phyloP scores from a whole-genome alignment of 2,113 vertebrate genomes.

The Caranx melampygus region DNA sequence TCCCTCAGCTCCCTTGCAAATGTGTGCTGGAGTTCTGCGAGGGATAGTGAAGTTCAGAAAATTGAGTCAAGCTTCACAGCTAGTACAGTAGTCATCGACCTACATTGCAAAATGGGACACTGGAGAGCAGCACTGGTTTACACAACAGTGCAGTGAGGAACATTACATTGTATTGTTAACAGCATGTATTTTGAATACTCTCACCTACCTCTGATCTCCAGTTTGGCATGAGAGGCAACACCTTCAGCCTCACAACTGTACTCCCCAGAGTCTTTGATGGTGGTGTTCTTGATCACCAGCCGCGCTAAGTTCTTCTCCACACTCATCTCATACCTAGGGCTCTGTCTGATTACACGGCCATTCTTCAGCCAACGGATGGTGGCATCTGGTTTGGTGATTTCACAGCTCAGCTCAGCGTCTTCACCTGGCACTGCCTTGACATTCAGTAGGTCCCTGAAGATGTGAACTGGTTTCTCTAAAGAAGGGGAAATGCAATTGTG shows the following conservation, averaged over 20 bases:
- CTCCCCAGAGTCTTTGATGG: conserved; percentile 88
- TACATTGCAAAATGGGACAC: background rate
- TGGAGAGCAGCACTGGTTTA: background rate
- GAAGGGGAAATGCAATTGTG: background rate
- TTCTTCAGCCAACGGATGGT: conserved; percentile 91
- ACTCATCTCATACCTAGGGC: conserved; percentile 87
- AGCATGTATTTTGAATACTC: background rate
- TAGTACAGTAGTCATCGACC: background rate
- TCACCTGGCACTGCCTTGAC: conserved; percentile 83
- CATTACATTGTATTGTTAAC: background rate
- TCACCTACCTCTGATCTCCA: conserved; percentile 89
- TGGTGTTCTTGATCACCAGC: conserved; percentile 84
- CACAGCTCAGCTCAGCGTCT: conserved; percentile 90
- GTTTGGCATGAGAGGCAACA: conserved; percentile 84
- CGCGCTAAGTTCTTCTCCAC: conserved; percentile 81
- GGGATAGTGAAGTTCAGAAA: conserved; percentile 1
- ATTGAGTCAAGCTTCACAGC: background rate
- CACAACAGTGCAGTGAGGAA: background rate
- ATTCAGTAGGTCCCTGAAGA: conserved; percentile 87
- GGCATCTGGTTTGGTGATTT: conserved; percentile 86
- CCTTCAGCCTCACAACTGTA: conserved; percentile 90
- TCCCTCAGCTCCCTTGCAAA: conserved; percentile 89
- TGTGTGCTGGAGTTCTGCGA: conserved; percentile 88
- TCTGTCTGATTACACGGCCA: conserved; percentile 85
- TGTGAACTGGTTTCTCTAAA: conserved; percentile 88